phyloP scores from a whole-genome alignment of 2,797 vertebrate species.

The Siniperca obscura region DNA sequence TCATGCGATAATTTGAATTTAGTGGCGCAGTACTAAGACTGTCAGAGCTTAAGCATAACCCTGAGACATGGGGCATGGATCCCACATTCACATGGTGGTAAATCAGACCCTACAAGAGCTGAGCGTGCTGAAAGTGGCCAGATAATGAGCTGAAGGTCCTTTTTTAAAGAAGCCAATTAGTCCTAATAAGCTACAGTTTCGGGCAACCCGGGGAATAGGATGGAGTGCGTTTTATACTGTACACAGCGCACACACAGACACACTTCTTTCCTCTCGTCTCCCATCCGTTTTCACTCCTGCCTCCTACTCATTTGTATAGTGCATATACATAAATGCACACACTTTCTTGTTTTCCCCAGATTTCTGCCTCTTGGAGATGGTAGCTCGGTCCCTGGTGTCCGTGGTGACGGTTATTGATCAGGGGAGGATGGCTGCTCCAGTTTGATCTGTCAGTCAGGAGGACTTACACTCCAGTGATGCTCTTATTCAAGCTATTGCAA shows the following conservation, averaged over 20 bases:
- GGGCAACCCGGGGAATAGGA: slow-evolving; percentile 31
- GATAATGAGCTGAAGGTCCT: slow-evolving; percentile 63
- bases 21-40: background rate
- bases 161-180: slow-evolving; percentile 69
- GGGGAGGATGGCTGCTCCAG: slow-evolving; percentile 26
- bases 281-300: slow-evolving; percentile 6
- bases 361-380: slow-evolving; percentile 12
- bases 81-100: slow-evolving; percentile 22
- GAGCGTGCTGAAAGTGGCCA: slow-evolving; percentile 15
- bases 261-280: background rate
- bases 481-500: slow-evolving; percentile 22
- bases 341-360: background rate
- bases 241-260: slow-evolving; percentile 6
- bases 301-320: slow-evolving; percentile 16
- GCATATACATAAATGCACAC: background rate
- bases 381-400: slow-evolving; percentile 24
- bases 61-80: background rate
- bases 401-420: slow-evolving; percentile 53
- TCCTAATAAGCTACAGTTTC: slow-evolving; percentile 53
- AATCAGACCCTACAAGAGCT: slow-evolving; percentile 32
- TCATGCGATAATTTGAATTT: slow-evolving; percentile 4
- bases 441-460: slow-evolving; percentile 46
- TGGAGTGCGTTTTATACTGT: background rate
- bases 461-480: slow-evolving; percentile 40
- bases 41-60: slow-evolving; percentile 7